A percentile compares a stretch with the other conserved stretches of the same genome.
phyloP scores from a whole-genome alignment of 1,140 invertebrate species.

The Aphelenchoides fujianensis region DNA sequence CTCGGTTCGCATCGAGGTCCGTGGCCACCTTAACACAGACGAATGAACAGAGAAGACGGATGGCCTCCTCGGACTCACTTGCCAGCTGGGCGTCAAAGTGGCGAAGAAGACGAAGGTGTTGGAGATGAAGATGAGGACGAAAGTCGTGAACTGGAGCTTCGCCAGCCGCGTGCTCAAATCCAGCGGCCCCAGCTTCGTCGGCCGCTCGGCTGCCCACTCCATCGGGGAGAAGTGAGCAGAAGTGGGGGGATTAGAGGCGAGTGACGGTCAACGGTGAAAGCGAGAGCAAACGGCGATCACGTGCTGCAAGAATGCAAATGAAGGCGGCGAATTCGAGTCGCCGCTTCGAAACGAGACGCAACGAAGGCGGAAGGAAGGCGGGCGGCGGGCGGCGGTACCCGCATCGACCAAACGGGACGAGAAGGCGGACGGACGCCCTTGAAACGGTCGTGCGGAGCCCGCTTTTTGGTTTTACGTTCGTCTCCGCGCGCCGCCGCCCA shows the following conservation, averaged over 20 bases:
- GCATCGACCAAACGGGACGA: too few species aligned
- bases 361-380: background rate
- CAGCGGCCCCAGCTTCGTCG: background rate
- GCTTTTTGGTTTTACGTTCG: background rate
- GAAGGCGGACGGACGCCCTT: background rate
- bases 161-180: conserved; percentile 37
- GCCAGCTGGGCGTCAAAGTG: conserved; percentile 58
- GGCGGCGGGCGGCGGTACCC: background rate
- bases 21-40: conserved; percentile 50
- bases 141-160: conserved; percentile 39
- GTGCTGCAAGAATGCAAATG: background rate
- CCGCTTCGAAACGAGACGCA: background rate
- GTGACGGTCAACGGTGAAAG: background rate
- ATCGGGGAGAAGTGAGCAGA: too few species aligned
- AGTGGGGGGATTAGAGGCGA: background rate
- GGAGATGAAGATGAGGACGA: conserved; percentile 39
- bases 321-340: background rate
- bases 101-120: conserved; percentile 51
- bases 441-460: background rate
- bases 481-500: too few species aligned
- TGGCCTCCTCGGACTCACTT: too few species aligned
- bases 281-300: background rate
- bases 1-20: conserved; percentile 47
- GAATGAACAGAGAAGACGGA: background rate
- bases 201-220: background rate